Evolutionary conservation across 2,888 invertebrate genomes (phyloP), one percentile per base, ranked within the genome.

Genomic region (Cryptus armator): DNA sequence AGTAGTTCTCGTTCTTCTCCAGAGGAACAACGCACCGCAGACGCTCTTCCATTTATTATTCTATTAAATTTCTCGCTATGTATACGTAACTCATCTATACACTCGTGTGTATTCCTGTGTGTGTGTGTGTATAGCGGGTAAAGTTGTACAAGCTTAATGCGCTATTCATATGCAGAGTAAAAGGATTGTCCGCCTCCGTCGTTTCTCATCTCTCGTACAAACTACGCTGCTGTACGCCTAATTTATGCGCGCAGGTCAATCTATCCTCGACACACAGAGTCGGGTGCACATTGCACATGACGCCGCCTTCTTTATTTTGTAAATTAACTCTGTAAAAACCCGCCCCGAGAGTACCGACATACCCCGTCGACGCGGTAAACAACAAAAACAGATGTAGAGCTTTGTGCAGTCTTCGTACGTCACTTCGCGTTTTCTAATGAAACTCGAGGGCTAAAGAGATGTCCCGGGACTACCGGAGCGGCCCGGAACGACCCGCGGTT

Each of bases 11-110:
- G 51, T 84, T 84, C 67, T 74, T 77, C 71, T 56, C 64, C 74
- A 59, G 24, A 14, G 37, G 48, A 77, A 81, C 64, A 74, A 84
- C 62, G 64, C 74, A 67, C 74, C 66, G 71, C 83, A 78, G 82
- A 82, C 71, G 43, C 82, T 84, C 85, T 83, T 84, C 87, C 89
- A 91, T 91, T 91, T 91, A 91, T 91, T 92, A 92, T 92, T 92
- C 92, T 91, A 91, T 92, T 91, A 92, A 91, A 92, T 90, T 91
- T 90, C 85, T 32, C 32, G 62, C 29, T 62, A 62, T 29, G 6
- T 14, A 62, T 4, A 32, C 32, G 29, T 88, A 51, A 14, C 71
- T 53, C 43, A 71, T 53, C 43, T 29, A 37, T n/a, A 16, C 4
- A 44, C 32, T n/a, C 14, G 44, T 12, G 19, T 19, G 16, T 67